Conservation (phyloP, 2,113 vertebrate genomes). For the Origma solitaria region DNA sequence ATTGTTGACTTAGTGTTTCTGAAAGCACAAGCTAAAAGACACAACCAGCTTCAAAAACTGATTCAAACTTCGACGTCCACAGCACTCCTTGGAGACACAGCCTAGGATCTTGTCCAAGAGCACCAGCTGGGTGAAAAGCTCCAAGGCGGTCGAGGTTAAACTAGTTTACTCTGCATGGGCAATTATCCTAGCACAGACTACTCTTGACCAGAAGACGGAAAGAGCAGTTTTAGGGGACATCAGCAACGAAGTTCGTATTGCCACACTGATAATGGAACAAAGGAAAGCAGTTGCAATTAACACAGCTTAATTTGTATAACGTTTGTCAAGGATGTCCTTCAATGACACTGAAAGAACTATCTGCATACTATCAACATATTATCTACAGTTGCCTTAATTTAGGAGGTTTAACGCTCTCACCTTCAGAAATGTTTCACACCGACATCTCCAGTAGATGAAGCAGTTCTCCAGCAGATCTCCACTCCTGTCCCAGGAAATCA, state of each 20-base stretch:
- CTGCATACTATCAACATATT: background rate
- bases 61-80: background rate
- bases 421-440: background rate
- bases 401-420: background rate
- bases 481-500: background rate
- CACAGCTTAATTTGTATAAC: background rate
- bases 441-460: background rate
- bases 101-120: background rate
- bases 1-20: background rate
- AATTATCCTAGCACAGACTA: background rate
- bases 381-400: background rate
- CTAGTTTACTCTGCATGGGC: accelerated
- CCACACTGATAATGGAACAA: background rate
- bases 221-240: background rate
- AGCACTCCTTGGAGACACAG: background rate
- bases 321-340: background rate
- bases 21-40: background rate
- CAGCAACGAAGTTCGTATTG: background rate
- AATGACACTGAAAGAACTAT: background rate
- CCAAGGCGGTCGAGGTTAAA: background rate
- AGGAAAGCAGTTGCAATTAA: background rate
- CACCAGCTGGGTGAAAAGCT: background rate
- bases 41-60: background rate
- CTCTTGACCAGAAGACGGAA: background rate
- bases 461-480: background rate